A percentile compares a stretch with the other conserved stretches of the same genome.
Conservation (phyloP, 2,113 vertebrate genomes). For the Chionis minor region DNA sequence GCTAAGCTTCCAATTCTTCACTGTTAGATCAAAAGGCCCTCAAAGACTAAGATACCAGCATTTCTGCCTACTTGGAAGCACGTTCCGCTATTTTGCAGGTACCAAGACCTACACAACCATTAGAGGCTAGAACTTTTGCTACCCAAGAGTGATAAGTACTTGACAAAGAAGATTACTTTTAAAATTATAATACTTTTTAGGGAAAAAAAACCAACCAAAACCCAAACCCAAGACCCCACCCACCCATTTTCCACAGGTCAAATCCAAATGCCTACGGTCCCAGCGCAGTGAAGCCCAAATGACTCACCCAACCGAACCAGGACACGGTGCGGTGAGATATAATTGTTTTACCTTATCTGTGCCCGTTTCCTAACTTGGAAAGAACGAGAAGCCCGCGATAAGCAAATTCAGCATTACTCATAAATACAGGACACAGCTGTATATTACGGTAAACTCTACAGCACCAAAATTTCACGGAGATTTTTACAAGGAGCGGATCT, state of each 20-base stretch:
- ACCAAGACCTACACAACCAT: background rate
- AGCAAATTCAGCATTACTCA: background rate
- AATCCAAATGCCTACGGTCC: background rate
- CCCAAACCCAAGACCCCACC: background rate
- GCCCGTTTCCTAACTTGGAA: background rate
- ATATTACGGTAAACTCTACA: background rate
- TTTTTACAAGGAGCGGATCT: background rate
- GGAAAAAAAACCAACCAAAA: background rate
- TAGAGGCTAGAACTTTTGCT: background rate
- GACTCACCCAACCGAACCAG: background rate
- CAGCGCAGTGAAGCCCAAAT: background rate
- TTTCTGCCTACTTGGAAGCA: background rate
- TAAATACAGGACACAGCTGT: background rate
- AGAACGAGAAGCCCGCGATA: background rate
- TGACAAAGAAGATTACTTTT: background rate
- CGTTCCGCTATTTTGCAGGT: background rate
- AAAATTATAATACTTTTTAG: background rate
- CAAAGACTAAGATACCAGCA: background rate
- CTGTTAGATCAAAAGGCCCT: background rate
- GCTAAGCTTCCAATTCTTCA: background rate
- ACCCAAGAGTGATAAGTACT: background rate
- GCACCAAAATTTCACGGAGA: background rate
- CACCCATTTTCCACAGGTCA: background rate
- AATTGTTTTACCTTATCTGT: background rate
- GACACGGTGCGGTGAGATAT: background rate